phyloP scores from a whole-genome alignment of 2,797 vertebrate genomes.

The Monodelphis domestica region DNA sequence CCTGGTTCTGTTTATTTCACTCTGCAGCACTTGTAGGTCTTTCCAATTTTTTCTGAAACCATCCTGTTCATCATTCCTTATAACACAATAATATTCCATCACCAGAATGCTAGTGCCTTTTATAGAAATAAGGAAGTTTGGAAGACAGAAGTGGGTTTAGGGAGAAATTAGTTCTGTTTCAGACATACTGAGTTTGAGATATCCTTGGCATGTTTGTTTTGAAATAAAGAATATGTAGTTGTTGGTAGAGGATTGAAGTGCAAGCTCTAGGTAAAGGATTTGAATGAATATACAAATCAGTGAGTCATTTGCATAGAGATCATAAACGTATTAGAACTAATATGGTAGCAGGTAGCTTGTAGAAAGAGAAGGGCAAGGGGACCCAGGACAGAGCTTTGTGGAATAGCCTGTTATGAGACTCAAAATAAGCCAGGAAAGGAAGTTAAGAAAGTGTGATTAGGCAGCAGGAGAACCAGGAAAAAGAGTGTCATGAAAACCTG shows the following conservation, averaged over 20 bases:
- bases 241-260: not conserved
- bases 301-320: not conserved
- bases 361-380: not conserved
- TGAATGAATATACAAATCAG: not conserved
- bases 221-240: not conserved
- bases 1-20: no score
- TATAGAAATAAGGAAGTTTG: not conserved
- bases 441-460: no score
- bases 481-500: no score
- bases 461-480: not conserved
- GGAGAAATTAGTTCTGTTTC: not conserved
- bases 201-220: not conserved
- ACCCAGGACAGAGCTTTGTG: not conserved
- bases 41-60: no score
- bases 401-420: not conserved
- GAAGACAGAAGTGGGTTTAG: not conserved
- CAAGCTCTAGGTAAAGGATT: not conserved
- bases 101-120: not conserved
- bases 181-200: not conserved
- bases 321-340: not conserved
- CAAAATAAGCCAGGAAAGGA: no score
- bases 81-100: no score
- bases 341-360: not conserved
- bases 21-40: no score
- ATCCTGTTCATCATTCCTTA: no score